phyloP scores from a whole-genome alignment of 1,140 invertebrate species.

The Ostrea denselamellosa region DNA sequence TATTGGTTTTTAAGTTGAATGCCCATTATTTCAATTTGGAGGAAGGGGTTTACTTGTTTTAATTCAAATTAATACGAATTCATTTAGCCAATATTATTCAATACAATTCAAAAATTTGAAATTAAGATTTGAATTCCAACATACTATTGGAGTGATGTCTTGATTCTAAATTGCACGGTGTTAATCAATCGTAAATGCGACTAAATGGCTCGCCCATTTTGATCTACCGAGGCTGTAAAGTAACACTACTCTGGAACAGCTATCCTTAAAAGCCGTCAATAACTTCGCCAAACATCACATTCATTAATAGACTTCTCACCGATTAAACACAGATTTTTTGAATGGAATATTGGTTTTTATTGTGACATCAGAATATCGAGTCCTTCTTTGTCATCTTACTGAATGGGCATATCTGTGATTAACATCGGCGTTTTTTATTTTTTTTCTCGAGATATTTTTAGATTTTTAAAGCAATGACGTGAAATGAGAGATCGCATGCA shows the following conservation, averaged over 20 bases:
- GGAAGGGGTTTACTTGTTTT: background rate
- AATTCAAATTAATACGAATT: background rate
- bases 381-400: background rate
- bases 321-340: constrained; percentile 38
- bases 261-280: constrained; percentile 9
- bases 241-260: background rate
- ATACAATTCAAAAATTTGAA: background rate
- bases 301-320: constrained; percentile 21
- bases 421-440: background rate
- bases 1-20: background rate
- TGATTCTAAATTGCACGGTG: background rate
- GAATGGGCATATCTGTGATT: background rate
- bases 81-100: background rate
- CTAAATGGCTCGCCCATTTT: background rate
- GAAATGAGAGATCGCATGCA: background rate
- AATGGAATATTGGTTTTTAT: constrained; percentile 18
- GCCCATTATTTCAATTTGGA: background rate
- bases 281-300: constrained; percentile 26
- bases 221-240: background rate
- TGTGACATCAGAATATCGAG: background rate
- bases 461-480: background rate
- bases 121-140: background rate
- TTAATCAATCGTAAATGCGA: background rate
- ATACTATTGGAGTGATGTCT: background rate
- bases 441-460: background rate